Percentiles rank a stretch among this genome's conserved stretches.
These are phyloP conservation scores for fruit fly (Drosophila melanogaster) DNA, from an alignment of 1,140 invertebrate genomes.

Conservation along the genomic window DNA sequence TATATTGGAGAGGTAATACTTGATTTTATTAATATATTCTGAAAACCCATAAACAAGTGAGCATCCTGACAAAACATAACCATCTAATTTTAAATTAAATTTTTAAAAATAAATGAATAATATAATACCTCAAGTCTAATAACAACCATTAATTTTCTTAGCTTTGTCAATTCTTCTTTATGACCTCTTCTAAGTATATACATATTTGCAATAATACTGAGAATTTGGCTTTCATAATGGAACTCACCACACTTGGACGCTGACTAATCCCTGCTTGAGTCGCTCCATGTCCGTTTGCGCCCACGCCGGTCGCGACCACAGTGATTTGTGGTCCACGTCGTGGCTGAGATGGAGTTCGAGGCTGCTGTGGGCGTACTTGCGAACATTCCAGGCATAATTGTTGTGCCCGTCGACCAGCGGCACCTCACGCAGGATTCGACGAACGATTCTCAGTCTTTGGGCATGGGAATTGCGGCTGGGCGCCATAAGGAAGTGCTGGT, in stretches of 20 bases:
- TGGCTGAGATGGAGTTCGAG: slow-evolving; percentile 90
- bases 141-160: too few relatives aligned
- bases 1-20: background rate
- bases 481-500: slow-evolving; percentile 84
- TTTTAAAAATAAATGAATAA: too few relatives aligned
- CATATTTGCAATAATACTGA: background rate
- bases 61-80: too few relatives aligned
- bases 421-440: slow-evolving; percentile 86
- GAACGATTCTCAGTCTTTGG: slow-evolving; percentile 86
- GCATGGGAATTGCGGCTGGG: slow-evolving; percentile 86
- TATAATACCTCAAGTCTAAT: too few relatives aligned
- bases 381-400: slow-evolving; percentile 94
- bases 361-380: slow-evolving; percentile 93
- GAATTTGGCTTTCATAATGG: background rate
- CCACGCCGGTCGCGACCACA: slow-evolving; percentile 92
- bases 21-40: too few relatives aligned
- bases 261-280: slow-evolving; percentile 91
- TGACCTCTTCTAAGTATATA: too few relatives aligned
- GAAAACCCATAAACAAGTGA: too few relatives aligned
- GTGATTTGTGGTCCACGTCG: slow-evolving; percentile 90
- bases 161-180: too few relatives aligned
- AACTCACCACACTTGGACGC: slow-evolving; percentile 90
- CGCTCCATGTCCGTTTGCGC: slow-evolving; percentile 96
- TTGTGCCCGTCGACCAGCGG: slow-evolving; percentile 92
- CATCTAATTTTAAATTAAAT: background rate